These are phyloP conservation scores for Prenolepis imparis DNA, from an alignment of 2,888 invertebrate genomes.

Conservation along the genomic window DNA sequence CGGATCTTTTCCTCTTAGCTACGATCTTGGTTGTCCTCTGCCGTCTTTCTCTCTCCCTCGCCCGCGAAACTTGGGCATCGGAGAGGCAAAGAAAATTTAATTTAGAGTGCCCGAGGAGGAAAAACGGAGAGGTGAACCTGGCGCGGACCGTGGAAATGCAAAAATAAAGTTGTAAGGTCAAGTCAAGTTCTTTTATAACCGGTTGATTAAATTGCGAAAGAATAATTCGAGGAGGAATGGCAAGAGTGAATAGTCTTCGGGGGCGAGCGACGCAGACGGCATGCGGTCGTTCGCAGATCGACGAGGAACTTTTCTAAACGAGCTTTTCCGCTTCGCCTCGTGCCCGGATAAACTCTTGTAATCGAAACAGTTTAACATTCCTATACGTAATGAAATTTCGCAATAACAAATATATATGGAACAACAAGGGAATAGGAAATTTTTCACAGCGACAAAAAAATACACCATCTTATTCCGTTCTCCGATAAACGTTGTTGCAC, in stretches of 20 bases:
- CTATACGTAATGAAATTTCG: constrained; percentile 30
- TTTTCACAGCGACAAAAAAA: constrained; percentile 5
- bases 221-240: constrained; percentile 54
- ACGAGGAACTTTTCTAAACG: constrained; percentile 49
- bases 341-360: constrained; percentile 33
- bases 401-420: constrained; percentile 9
- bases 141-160: constrained; percentile 48
- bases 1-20: constrained; percentile 15
- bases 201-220: constrained; percentile 57
- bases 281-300: constrained; percentile 40
- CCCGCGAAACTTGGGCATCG: constrained; percentile 47
- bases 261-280: constrained; percentile 6
- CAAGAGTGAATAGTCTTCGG: constrained; percentile 46
- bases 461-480: not conserved
- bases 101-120: constrained; percentile 53
- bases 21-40: constrained; percentile 11
- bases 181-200: constrained; percentile 56
- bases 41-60: constrained; percentile 29
- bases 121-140: constrained; percentile 24
- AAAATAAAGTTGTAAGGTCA: constrained; percentile 61
- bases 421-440: constrained; percentile 1
- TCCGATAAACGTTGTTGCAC: constrained; percentile 15
- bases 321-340: constrained; percentile 24
- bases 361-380: constrained; percentile 51
- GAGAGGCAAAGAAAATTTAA: constrained; percentile 62